These are phyloP conservation scores for Ursus arctos DNA, from an alignment of 2,113 vertebrate species.

Conservation along the genomic window DNA sequence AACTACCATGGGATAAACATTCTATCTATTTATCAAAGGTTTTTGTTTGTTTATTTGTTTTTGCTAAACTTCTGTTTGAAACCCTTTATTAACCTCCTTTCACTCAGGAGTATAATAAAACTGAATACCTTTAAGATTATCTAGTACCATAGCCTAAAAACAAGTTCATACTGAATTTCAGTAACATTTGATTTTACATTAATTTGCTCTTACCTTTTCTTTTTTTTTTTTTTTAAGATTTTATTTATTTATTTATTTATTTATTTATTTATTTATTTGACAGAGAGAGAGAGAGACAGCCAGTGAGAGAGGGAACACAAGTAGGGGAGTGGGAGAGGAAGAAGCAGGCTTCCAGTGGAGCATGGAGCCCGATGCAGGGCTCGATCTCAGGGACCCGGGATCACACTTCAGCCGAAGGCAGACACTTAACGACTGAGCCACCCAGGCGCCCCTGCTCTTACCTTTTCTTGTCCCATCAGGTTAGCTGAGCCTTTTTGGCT, in stretches of 20 bases:
- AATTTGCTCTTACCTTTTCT: background rate
- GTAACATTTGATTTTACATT: background rate
- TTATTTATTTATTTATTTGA: too few species aligned
- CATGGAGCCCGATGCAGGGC: too few species aligned
- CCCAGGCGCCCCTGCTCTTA: background rate
- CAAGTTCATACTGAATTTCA: background rate
- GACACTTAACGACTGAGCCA: too few species aligned
- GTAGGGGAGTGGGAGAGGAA: too few species aligned
- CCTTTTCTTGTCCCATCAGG: background rate
- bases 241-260: too few species aligned
- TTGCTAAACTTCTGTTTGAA: background rate
- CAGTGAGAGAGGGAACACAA: too few species aligned
- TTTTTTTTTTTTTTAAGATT: too few species aligned
- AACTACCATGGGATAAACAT: background rate
- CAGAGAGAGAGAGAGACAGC: too few species aligned
- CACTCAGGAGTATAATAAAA: background rate
- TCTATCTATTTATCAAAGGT: background rate
- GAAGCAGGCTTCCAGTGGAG: too few species aligned
- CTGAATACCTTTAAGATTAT: background rate
- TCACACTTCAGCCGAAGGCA: too few species aligned
- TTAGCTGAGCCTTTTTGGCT: background rate
- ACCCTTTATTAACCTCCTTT: background rate
- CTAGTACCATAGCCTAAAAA: background rate
- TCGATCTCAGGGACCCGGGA: too few species aligned
- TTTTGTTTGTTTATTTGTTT: background rate